Evolutionary conservation across 2,113 vertebrate species (phyloP).

Genomic region (Trichomycterus rosablanca): DNA sequence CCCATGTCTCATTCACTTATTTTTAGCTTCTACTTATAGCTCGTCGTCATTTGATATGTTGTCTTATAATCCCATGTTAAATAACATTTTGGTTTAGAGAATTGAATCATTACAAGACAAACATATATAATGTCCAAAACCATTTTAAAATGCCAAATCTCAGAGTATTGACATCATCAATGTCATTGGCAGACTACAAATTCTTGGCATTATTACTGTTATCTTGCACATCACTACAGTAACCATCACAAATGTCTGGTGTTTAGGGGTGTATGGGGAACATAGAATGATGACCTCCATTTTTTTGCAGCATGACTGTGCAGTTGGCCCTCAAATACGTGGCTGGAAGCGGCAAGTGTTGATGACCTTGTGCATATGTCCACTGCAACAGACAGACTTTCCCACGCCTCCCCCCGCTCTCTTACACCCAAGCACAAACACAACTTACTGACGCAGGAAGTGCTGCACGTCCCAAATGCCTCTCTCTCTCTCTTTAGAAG

Average conservation of each 20-base stretch:
- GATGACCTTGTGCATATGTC: conserved; percentile 28
- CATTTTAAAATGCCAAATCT: neutral
- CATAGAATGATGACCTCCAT: conserved; percentile 19
- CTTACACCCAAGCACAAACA: conserved; percentile 45
- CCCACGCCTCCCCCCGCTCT: conserved; percentile 34
- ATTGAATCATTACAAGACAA: conserved; percentile 14
- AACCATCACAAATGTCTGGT: no score
- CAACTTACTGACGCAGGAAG: conserved; percentile 37
- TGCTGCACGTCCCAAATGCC: conserved; percentile 10
- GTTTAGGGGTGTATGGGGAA: no score
- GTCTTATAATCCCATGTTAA: conserved; percentile 9
- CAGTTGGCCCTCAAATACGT: conserved; percentile 22
- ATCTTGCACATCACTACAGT: neutral
- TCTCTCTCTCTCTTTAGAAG: conserved; percentile 3
- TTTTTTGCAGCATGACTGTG: conserved; percentile 30
- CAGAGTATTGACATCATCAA: neutral
- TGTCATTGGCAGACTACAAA: neutral
- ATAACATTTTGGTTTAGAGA: conserved; percentile 3
- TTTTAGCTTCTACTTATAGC: conserved; percentile 14
- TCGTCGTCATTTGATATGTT: conserved; percentile 5
- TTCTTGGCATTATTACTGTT: neutral
- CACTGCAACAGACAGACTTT: conserved; percentile 33
- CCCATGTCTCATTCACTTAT: conserved; percentile 12
- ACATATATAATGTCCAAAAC: conserved; percentile 15
- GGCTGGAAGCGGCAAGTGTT: conserved; percentile 10